Evolutionary conservation across 2,797 vertebrate species (phyloP).

Genomic region (Neosilurus mollespiculum): DNA sequence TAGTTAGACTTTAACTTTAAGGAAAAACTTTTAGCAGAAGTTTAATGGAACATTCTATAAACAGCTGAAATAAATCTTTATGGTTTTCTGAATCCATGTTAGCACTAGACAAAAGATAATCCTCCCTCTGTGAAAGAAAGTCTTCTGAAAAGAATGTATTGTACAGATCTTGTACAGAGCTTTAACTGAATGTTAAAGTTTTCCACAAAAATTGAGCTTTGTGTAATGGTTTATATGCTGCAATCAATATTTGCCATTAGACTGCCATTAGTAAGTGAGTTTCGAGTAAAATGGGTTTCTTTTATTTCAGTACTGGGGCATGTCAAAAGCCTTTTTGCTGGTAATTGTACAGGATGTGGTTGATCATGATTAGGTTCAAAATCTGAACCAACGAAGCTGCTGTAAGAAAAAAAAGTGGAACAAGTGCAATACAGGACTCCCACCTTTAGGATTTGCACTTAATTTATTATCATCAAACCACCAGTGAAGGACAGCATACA

Average conservation of each 20-base stretch:
- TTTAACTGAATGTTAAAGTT: not conserved
- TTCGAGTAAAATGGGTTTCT: not conserved
- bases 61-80: not conserved
- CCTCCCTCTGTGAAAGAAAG: not conserved
- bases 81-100: not conserved
- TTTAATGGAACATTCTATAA: no score
- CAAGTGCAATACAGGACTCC: constrained; percentile 20
- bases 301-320: not conserved
- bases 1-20: not conserved
- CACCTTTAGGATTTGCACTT: constrained; percentile 56
- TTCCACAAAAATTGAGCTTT: not conserved
- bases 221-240: no score
- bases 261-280: not conserved
- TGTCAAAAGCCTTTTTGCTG: not conserved
- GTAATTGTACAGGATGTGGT: not conserved
- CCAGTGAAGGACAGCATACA: constrained; percentile 60
- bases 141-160: constrained; percentile 3
- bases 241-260: not conserved
- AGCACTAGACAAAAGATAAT: not conserved
- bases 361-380: not conserved
- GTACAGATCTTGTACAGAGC: not conserved
- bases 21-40: not conserved
- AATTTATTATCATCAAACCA: constrained; percentile 55
- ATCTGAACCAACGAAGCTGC: constrained; percentile 29
- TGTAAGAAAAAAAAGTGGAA: constrained; percentile 25